These are phyloP conservation scores for Otolemur crassicaudatus DNA, from an alignment of 2,797 vertebrate genomes.

Conservation along the genomic window DNA sequence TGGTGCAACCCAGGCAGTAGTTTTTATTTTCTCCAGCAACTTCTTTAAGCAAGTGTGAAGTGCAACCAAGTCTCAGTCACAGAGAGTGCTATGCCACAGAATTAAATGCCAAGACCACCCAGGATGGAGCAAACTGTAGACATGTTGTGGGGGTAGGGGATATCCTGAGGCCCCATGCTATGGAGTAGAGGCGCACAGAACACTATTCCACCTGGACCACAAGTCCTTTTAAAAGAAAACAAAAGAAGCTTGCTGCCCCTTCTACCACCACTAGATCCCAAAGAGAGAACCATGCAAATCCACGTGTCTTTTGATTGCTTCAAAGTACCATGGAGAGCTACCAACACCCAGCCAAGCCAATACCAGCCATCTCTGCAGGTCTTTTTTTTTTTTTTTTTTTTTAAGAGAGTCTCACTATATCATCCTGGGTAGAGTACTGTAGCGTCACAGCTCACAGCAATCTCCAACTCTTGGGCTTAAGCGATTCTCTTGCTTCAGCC, in stretches of 20 bases:
- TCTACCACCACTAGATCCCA: not conserved
- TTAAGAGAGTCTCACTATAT: too few relatives aligned
- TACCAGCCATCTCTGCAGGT: not conserved
- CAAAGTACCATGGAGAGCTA: constrained; percentile 76
- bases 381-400: too few relatives aligned
- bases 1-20: not conserved
- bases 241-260: not conserved
- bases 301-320: not conserved
- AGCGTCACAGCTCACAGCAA: too few relatives aligned
- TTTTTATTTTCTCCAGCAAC: not conserved
- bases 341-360: not conserved
- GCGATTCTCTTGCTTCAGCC: too few relatives aligned
- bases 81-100: not conserved
- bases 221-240: not conserved
- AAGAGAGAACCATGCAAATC: not conserved
- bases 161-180: not conserved
- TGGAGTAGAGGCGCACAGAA: not conserved
- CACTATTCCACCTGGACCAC: not conserved
- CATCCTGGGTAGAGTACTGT: too few relatives aligned
- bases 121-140: not conserved
- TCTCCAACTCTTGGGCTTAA: too few relatives aligned
- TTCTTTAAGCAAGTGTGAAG: not conserved
- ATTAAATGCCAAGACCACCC: not conserved
- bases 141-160: not conserved
- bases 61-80: not conserved